Evolutionary conservation across 2,797 vertebrate genomes (phyloP).

Genomic region (Rhinella marina): DNA sequence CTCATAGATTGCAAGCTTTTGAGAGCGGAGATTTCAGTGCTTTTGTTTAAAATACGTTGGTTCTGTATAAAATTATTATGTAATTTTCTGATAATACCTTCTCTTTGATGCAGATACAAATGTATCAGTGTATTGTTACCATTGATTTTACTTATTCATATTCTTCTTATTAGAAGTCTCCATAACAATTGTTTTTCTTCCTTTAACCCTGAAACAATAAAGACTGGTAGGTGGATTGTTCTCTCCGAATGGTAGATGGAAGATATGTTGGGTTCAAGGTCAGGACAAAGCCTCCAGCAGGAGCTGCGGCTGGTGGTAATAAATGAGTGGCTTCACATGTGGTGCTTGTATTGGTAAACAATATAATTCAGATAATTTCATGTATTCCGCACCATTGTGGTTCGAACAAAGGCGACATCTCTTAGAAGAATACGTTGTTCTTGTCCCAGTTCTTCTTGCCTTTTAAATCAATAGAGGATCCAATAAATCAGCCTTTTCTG

Average conservation of each 20-base stretch:
- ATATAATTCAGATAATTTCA: background rate
- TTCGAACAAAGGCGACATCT: background rate
- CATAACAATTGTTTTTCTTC: background rate
- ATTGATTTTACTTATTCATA: background rate
- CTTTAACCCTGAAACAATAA: background rate
- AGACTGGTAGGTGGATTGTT: background rate
- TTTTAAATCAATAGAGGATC: constrained; percentile 50
- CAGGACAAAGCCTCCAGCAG: background rate
- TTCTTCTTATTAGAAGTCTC: background rate
- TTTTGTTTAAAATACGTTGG: too few species aligned
- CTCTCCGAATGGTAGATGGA: background rate
- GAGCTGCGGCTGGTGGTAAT: background rate
- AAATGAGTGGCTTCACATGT: background rate
- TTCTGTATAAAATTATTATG: too few species aligned
- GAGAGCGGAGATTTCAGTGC: too few species aligned
- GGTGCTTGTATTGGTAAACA: background rate
- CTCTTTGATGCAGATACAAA: background rate
- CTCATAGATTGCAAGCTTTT: too few species aligned
- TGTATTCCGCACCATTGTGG: background rate
- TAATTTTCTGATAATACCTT: too few species aligned
- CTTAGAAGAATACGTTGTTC: background rate
- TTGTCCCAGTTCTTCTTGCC: background rate
- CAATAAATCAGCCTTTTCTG: constrained; percentile 57
- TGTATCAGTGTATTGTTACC: background rate
- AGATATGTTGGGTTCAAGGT: background rate